Percentiles rank a stretch among this genome's conserved stretches.
These are phyloP conservation scores for Odontocerum albicorne DNA, from an alignment of 2,888 invertebrate species.

Conservation along the genomic window DNA sequence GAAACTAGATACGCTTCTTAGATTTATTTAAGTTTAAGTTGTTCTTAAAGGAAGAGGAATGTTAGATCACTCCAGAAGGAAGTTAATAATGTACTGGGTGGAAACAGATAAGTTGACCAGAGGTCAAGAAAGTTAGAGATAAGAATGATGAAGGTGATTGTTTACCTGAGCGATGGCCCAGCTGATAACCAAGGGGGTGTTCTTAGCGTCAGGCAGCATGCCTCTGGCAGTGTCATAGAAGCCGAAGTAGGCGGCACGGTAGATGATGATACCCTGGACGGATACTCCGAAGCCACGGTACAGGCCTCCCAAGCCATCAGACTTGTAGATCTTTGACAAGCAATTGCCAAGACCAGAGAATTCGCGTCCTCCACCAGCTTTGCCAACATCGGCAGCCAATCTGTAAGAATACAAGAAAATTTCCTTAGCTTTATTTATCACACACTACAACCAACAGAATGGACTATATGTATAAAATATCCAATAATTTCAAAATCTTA, in stretches of 20 bases:
- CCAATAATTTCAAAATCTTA: too few species aligned
- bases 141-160: too few species aligned
- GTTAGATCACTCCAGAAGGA: too few species aligned
- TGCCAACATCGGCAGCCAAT: slow-evolving; percentile 83
- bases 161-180: slow-evolving; percentile 89
- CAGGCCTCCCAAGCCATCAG: slow-evolving; percentile 81
- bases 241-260: slow-evolving; percentile 94
- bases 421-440: neutral
- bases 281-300: slow-evolving; percentile 96
- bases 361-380: slow-evolving; percentile 75
- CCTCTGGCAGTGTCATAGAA: slow-evolving; percentile 96
- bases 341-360: slow-evolving; percentile 91
- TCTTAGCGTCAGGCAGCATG: slow-evolving; percentile 91
- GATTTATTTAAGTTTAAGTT: too few species aligned
- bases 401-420: slow-evolving; percentile 20
- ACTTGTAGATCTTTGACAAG: slow-evolving; percentile 80
- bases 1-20: too few species aligned
- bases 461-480: too few species aligned
- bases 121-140: too few species aligned
- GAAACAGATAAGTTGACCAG: too few species aligned
- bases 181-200: slow-evolving; percentile 87
- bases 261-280: slow-evolving; percentile 95
- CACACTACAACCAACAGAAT: neutral
- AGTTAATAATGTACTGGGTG: too few species aligned
- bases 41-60: too few species aligned